Conservation (phyloP, 2,113 vertebrate genomes). For the Neoarius graeffei region DNA sequence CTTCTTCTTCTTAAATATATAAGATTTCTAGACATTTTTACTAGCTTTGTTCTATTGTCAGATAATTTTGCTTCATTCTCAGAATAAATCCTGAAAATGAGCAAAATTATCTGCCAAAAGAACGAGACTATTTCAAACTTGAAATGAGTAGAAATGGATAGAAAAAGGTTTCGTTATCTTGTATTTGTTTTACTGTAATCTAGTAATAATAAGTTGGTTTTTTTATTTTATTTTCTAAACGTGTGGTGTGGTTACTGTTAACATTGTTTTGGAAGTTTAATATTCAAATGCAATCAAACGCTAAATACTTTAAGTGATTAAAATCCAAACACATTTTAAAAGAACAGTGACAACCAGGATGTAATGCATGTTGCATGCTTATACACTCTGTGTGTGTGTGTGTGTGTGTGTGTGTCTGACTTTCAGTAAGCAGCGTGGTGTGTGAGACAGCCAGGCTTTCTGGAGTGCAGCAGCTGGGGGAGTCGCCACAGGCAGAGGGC, state of each 20-base stretch:
- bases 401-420: constrained; percentile 12
- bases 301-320: neutral
- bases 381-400: neutral
- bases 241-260: neutral
- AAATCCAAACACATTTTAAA: neutral
- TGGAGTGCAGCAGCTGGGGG: constrained; percentile 44
- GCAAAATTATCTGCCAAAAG: too few species aligned
- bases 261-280: neutral
- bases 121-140: neutral
- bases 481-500: constrained; percentile 55
- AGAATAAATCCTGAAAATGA: too few species aligned
- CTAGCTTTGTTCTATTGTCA: too few species aligned
- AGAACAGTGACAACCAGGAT: neutral
- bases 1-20: too few species aligned
- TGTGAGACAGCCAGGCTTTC: constrained; percentile 39
- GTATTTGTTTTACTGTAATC: neutral
- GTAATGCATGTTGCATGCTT: neutral
- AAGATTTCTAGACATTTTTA: too few species aligned
- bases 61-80: too few species aligned
- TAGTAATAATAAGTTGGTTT: neutral
- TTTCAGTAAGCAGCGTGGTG: constrained; percentile 19
- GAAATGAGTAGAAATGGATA: neutral
- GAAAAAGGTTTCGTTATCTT: neutral
- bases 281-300: neutral
- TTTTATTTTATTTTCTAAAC: neutral